A percentile compares a stretch with the other conserved stretches of the same genome.
phyloP scores from a whole-genome alignment of 2,113 vertebrate genomes.

The Dasyurus viverrinus region DNA sequence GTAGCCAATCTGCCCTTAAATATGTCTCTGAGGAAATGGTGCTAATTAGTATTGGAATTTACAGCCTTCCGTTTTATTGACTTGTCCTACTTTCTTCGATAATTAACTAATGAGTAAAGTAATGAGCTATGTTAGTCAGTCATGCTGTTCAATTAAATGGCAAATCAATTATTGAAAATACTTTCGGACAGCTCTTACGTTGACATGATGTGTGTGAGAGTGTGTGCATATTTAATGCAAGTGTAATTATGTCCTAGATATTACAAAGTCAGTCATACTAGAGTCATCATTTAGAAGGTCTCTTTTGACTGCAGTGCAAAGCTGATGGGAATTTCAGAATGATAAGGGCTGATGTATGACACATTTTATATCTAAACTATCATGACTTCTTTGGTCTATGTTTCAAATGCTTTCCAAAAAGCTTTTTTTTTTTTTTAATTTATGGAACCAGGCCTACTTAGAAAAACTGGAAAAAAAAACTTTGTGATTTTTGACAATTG shows the following conservation, averaged over 20 bases:
- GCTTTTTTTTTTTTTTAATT: neutral
- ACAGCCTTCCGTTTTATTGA: constrained; percentile 99
- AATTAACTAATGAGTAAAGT: constrained; percentile 99
- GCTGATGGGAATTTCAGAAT: neutral
- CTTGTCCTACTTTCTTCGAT: constrained; percentile 99
- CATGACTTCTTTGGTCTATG: neutral
- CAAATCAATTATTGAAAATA: constrained; percentile 99
- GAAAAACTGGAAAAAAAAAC: neutral
- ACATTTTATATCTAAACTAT: neutral
- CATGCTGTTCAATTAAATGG: constrained; percentile 99
- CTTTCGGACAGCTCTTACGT: constrained; percentile 90
- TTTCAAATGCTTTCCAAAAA: neutral
- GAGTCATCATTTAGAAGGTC: constrained; percentile 30
- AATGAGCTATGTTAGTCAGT: constrained; percentile 99
- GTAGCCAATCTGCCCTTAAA: constrained; percentile 99
- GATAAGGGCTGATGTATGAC: neutral
- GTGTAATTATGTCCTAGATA: constrained; percentile 68
- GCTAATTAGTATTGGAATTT: constrained; percentile 99
- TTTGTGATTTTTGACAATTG: neutral
- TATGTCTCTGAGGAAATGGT: constrained; percentile 98
- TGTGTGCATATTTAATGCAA: constrained; percentile 72
- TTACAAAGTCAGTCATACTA: constrained; percentile 48
- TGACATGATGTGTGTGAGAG: constrained; percentile 69
- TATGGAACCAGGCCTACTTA: neutral
- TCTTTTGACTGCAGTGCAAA: constrained; percentile 36